A percentile compares a stretch with the other conserved stretches of the same genome.
These are phyloP conservation scores for Stegophylla sp. DNA, from an alignment of 2,888 invertebrate genomes.

Conservation along the genomic window DNA sequence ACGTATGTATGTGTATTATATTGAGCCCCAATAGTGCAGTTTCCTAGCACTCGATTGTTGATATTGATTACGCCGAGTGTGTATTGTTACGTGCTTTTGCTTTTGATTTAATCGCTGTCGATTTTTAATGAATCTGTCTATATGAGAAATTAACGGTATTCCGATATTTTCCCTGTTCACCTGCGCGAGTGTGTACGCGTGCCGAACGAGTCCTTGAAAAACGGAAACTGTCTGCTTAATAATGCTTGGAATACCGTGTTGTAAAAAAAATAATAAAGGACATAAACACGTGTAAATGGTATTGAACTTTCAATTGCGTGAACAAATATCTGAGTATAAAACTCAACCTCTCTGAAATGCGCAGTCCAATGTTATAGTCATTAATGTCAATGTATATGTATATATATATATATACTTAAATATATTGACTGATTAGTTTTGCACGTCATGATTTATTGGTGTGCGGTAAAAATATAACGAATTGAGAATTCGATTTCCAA, in stretches of 20 bases:
- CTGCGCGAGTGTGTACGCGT: not conserved
- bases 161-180: not conserved
- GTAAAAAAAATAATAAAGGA: not conserved
- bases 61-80: not conserved
- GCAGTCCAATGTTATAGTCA: not conserved
- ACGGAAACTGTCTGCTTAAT: not conserved
- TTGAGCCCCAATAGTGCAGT: not conserved
- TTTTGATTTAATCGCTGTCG: no score
- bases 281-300: not conserved
- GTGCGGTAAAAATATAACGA: not conserved
- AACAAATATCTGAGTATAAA: not conserved
- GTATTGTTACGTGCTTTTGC: no score
- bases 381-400: not conserved
- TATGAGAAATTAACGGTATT: not conserved
- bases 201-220: constrained; percentile 31
- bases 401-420: not conserved
- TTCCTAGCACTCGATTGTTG: not conserved
- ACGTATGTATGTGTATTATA: not conserved
- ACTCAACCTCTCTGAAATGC: not conserved
- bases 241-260: not conserved
- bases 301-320: constrained; percentile 28
- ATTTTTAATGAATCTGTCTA: not conserved
- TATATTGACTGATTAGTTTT: not conserved
- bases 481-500: not conserved
- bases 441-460: not conserved